Evolutionary conservation across 2,113 vertebrate species (phyloP), one percentile per base, ranked within the genome.

Genomic region (Scomber colias): DNA sequence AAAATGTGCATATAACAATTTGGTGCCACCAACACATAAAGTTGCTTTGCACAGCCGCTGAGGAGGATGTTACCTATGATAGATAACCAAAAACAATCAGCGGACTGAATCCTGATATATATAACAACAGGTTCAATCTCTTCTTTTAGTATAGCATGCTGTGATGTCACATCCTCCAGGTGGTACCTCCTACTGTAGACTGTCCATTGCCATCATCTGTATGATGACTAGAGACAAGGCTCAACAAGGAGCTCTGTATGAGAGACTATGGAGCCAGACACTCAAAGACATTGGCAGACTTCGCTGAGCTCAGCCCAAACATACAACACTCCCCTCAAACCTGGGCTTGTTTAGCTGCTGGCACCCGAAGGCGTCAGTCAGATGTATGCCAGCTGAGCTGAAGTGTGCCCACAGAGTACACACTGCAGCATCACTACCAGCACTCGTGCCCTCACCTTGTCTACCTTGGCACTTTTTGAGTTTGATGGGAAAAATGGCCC

Each of bases 331-430:
- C 86, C 81, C 70, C 78, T 90, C 76, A 91, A 89, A 89, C 89
- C 84, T 71, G 68, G 79, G 81, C 89, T 90, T 90, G 93, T 92
- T 92, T 85, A 86, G 85, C 87, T 75, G 86, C 83, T 94, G 94
- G 90, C 91, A 88, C 78, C 83, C 44, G 21, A 54, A 80, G 78
- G 83, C 83, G 16, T 79, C 82, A 76, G 57, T 81, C 86, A 77
- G 79, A 78, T 83, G 75, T 76, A 67, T 92, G 91, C 90, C 89
- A 94, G 90, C 75, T 51, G 87, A 87, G 89, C 81, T 83, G 73
- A 89, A 81, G 87, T 83, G 82, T 85, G 85, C 82, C 84, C 85
- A 64, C 84, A 87, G 77, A 81, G 86, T 87, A 90, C 89, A 94
- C 85, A 87, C 71, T 79, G 87, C 72, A 70, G 81, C 85, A 79